Evolutionary conservation across 2,888 invertebrate species (phyloP), one percentile per base, ranked within the genome.

Genomic region (Athalia cordata): DNA sequence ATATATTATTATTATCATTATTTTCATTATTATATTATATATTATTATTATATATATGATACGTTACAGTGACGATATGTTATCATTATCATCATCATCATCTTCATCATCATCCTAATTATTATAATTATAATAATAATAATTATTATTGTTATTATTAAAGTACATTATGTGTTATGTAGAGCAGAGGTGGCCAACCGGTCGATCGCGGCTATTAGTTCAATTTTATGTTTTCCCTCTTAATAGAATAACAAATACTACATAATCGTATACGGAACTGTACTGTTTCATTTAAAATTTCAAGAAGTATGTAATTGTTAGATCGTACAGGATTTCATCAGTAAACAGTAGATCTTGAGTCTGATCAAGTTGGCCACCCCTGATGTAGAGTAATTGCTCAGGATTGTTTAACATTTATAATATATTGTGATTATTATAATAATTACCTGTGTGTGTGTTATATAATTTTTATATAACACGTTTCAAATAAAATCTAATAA

Each of bases 351-450:
- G 29, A 29, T 29, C 29, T 29, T 29, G n/a, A n/a, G n/a, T n/a
- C n/a, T n/a, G n/a, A n/a, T n/a, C n/a, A n/a, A n/a, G n/a, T n/a
- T n/a, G 29, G 29, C 29, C 29, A 29, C 29, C 29, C 29, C 29
- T 29, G 29, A 85, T 85, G 85, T 88, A 88, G 86, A 86, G 84
- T 88, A 87, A 88, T 89, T 87, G 87, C 88, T 88, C 89, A 88
- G 88, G 88, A 88, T 88, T 88, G 88, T 88, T 87, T 87, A 87
- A 86, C 87, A 86, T 87, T 87, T 86, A 87, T 87, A 88, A 86
- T 87, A 87, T 88, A 86, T 86, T 87, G 86, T 61, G 81, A 88
- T 87, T 86, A 86, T 85, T 81, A 84, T 86, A 88, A 88, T 88
- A 85, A 75, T 75, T 62, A 49, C 29, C 50, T 75, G 50, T 62